A percentile compares a stretch with the other conserved stretches of the same genome.
These are phyloP conservation scores for Cyclophora albipunctata DNA, from an alignment of 2,888 invertebrate genomes.

Conservation along the genomic window DNA sequence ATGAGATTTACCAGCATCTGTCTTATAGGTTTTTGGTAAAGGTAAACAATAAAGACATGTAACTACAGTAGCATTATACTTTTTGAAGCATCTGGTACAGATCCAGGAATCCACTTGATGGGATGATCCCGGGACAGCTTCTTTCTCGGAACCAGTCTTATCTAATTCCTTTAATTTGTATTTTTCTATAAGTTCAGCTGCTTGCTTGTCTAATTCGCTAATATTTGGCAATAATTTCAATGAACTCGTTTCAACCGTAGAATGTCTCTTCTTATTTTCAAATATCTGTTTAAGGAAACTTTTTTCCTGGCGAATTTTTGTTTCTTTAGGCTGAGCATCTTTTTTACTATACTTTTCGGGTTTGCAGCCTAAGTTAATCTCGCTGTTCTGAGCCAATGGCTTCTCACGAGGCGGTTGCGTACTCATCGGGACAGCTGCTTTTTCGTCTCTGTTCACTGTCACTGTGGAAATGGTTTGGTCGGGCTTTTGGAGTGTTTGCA, in stretches of 20 bases:
- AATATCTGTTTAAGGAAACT: conserved; percentile 72
- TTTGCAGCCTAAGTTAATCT: conserved; percentile 23
- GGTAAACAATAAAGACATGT: conserved; percentile 45
- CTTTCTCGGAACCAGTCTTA: conserved; percentile 8
- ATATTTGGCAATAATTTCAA: conserved; percentile 81
- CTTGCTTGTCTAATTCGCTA: conserved; percentile 86
- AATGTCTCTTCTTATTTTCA: conserved; percentile 58
- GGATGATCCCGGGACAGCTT: conserved; percentile 18
- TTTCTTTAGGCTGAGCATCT: conserved; percentile 33
- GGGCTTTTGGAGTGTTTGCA: conserved; percentile 32
- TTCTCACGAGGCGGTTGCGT: conserved; percentile 13
- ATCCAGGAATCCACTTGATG: conserved; percentile 38
- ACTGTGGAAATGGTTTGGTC: conserved; percentile 8
- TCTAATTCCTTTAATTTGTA: conserved; percentile 39
- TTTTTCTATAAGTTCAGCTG: conserved; percentile 81
- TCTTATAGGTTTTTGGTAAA: conserved; percentile 13
- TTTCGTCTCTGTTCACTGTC: background rate
- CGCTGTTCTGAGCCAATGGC: conserved; percentile 6
- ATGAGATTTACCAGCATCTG: conserved; percentile 18
- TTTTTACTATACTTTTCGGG: conserved; percentile 46
- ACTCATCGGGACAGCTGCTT: conserved; percentile 30
- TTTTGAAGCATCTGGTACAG: conserved; percentile 52
- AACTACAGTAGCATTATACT: conserved; percentile 45
- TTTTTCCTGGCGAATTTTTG: conserved; percentile 63
- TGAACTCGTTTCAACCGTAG: conserved; percentile 45